These are phyloP conservation scores for Capitella teleta DNA, from an alignment of 1,140 invertebrate genomes.

Conservation along the genomic window DNA sequence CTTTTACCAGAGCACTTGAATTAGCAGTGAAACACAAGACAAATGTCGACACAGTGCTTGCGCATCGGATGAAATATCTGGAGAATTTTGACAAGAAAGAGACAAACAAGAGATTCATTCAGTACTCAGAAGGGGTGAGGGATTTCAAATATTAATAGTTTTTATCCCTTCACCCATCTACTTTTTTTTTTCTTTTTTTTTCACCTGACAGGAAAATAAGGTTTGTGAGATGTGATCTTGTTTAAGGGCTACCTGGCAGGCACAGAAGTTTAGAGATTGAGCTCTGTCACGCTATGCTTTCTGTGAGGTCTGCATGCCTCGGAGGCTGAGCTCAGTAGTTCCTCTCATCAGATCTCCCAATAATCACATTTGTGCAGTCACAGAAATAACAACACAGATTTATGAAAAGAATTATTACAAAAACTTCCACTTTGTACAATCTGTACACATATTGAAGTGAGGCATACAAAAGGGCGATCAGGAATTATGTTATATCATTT, in stretches of 20 bases:
- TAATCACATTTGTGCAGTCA: no score
- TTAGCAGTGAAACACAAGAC: conserved; percentile 68
- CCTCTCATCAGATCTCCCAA: no score
- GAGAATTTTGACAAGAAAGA: conserved; percentile 62
- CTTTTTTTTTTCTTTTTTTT: neutral
- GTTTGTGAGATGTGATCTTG: neutral
- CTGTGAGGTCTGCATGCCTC: no score
- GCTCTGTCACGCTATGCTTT: neutral
- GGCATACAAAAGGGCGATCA: no score
- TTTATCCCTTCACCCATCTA: neutral
- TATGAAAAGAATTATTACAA: no score
- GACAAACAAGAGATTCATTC: conserved; percentile 60
- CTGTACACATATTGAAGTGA: neutral
- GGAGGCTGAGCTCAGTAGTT: no score
- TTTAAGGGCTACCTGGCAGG: neutral
- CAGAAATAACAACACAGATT: no score
- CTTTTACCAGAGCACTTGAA: conserved; percentile 65
- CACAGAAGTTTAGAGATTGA: neutral
- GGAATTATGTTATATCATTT: no score
- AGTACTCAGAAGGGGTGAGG: conserved; percentile 51
- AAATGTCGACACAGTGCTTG: conserved; percentile 64
- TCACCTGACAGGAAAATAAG: neutral
- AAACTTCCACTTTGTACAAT: neutral
- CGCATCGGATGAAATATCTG: conserved; percentile 63
- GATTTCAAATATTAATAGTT: neutral